phyloP scores from a whole-genome alignment of 2,888 invertebrate species.

The Cenopis cana region DNA sequence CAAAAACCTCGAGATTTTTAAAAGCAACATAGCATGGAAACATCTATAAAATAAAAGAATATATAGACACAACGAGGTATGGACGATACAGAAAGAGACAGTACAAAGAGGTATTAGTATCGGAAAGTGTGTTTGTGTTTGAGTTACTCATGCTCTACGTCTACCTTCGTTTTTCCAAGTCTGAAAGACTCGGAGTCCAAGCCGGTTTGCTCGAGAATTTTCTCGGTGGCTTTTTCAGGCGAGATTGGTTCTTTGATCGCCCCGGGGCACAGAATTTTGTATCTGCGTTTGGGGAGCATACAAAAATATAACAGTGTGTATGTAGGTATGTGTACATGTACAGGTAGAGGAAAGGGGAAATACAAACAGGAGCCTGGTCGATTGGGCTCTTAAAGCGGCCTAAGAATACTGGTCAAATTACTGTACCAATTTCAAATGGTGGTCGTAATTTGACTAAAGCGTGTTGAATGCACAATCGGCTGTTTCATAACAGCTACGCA shows the following conservation, averaged over 20 bases:
- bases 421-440: constrained; percentile 71
- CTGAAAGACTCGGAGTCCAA: constrained; percentile 97
- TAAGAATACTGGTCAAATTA: constrained; percentile 62
- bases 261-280: constrained; percentile 99
- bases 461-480: constrained; percentile 62
- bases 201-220: constrained; percentile 92
- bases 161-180: constrained; percentile 98
- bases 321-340: constrained; percentile 49
- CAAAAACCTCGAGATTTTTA: constrained; percentile 13
- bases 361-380: constrained; percentile 72
- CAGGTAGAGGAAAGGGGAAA: constrained; percentile 55
- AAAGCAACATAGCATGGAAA: constrained; percentile 36
- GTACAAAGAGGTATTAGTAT: constrained; percentile 56
- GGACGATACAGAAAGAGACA: constrained; percentile 24
- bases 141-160: constrained; percentile 61
- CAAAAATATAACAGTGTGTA: constrained; percentile 67
- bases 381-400: constrained; percentile 70
- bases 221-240: constrained; percentile 91
- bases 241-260: constrained; percentile 90
- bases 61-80: constrained; percentile 12
- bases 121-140: constrained; percentile 50
- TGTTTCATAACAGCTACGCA: constrained; percentile 42
- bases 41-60: constrained; percentile 5
- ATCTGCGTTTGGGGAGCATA: constrained; percentile 90
- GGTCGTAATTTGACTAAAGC: constrained; percentile 65